Evolutionary conservation across 2,888 invertebrate genomes (phyloP), one percentile per base, ranked within the genome.

Genomic region (Euspilapteryx auroguttella): DNA sequence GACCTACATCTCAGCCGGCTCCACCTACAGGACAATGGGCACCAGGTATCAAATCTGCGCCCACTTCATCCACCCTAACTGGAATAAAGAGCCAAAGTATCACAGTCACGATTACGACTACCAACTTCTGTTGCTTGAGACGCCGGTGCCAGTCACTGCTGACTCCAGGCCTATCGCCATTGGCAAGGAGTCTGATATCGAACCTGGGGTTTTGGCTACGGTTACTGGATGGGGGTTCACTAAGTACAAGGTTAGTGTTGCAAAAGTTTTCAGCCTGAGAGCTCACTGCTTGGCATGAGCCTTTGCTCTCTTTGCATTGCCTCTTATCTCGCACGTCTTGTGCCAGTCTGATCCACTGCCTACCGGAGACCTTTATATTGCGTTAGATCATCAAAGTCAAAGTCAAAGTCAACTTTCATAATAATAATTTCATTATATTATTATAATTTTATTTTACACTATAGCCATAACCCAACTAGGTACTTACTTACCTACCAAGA

Each of bases 181-280:
- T 3, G 73, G 58, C 0, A 37, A 39, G 3, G 2, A 43, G 0
- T 38, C 42, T 0, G 65, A 66, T 15, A 32, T 68, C 0, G 15
- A 3, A 0, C 41, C 57, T 1, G 66, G 59, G 0, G 32, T 17
- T 0, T 21, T 53, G 36, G 37, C 63, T 0, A 32, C 52, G 1
- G 43, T 75, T 1, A 64, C 54, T 10, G 73, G 73, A 0, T 75
- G 73, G 73, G 73, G 73, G n/a, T n/a, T n/a, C n/a, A n/a, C n/a
- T n/a, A n/a, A 36, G 22, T 52, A 40, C 21, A 58, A 54, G 45
- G 71, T 69, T 30, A 36, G 36, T 32, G 12, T n/a, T n/a, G n/a
- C n/a, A n/a, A n/a, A n/a, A n/a, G n/a, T n/a, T n/a, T n/a, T n/a
- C n/a, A n/a, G n/a, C n/a, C n/a, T n/a, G n/a, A n/a, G n/a, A n/a